Conservation (phyloP, 2,888 invertebrate species). For the Diaphora mendica region DNA sequence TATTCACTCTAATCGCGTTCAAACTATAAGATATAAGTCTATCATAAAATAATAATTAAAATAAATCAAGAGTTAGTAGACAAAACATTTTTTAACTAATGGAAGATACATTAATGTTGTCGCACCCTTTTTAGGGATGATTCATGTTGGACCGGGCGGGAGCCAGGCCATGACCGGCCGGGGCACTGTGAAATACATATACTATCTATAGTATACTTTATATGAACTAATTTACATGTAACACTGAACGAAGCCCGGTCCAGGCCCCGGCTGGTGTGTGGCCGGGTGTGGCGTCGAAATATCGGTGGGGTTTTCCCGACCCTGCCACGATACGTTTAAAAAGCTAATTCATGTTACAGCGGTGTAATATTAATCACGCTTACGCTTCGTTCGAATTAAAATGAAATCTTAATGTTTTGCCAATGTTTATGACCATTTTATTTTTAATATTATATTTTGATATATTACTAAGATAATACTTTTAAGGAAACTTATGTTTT, state of each 20-base stretch:
- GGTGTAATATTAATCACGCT: neutral
- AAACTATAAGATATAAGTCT: neutral
- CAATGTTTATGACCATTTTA: neutral
- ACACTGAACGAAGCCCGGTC: neutral
- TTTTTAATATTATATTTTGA: neutral
- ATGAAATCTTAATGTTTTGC: neutral
- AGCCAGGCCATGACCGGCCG: neutral
- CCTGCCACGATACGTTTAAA: neutral
- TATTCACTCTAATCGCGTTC: neutral
- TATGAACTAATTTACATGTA: neutral
- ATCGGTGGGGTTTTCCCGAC: neutral
- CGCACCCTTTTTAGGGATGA: constrained; percentile 5
- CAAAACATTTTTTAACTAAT: neutral
- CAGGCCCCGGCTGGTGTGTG: neutral
- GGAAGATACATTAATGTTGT: neutral
- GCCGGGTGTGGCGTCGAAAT: neutral
- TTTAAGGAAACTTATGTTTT: no score
- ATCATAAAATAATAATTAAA: neutral
- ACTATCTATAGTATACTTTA: neutral
- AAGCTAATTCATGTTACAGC: constrained; percentile 1
- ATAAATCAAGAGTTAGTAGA: neutral
- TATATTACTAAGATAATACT: no score
- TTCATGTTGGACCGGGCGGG: neutral
- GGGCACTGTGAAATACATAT: neutral
- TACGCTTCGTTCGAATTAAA: neutral